Evolutionary conservation across 2,888 invertebrate genomes (phyloP).

Genomic region (Limnephilus marmoratus): DNA sequence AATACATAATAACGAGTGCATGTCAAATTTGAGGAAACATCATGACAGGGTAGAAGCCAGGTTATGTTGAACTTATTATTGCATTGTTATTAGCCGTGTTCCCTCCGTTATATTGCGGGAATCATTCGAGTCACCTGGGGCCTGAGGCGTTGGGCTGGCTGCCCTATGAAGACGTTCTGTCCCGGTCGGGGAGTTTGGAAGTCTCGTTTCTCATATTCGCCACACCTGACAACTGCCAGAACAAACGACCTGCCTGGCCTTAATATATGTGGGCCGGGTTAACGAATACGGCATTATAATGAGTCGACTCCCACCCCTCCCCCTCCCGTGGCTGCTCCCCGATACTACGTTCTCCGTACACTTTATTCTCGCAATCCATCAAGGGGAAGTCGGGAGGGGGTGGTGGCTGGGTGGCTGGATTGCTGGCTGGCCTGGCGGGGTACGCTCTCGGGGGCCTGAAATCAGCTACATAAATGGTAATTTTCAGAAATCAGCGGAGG

Average conservation of each 20-base stretch:
- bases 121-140: not conserved
- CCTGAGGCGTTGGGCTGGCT: not conserved
- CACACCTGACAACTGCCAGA: slow-evolving; percentile 28
- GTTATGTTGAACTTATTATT: not conserved
- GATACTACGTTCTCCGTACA: not conserved
- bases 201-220: slow-evolving; percentile 24
- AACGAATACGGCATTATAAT: slow-evolving; percentile 41
- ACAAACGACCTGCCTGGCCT: slow-evolving; percentile 13
- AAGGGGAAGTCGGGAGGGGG: not conserved
- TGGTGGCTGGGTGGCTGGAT: too few species aligned
- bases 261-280: slow-evolving; percentile 19
- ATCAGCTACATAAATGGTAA: not conserved
- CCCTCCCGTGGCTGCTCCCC: not conserved
- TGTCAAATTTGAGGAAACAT: too few species aligned
- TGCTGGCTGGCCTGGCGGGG: not conserved
- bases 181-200: not conserved
- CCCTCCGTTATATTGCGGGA: not conserved
- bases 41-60: too few species aligned
- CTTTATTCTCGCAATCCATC: not conserved
- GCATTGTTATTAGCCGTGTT: not conserved
- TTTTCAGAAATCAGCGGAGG: not conserved
- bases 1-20: not conserved
- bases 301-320: not conserved
- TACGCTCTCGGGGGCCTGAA: not conserved
- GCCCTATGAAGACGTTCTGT: slow-evolving; percentile 1